Evolutionary conservation across 2,797 vertebrate genomes (phyloP).

Genomic region (Poecilia wingei): DNA sequence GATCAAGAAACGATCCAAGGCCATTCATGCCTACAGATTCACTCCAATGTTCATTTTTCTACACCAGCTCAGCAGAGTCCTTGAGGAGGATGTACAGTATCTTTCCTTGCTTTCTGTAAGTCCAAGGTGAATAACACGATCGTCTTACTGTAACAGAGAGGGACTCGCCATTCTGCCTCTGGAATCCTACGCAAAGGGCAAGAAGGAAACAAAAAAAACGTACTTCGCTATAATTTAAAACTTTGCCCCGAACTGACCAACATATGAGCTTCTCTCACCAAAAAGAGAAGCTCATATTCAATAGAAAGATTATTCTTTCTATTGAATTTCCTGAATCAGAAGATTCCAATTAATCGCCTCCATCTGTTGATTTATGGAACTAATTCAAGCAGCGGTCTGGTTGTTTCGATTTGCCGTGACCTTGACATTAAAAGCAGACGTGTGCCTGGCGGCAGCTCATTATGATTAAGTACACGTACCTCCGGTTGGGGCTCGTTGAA

Average conservation of each 20-base stretch:
- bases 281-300: too few relatives aligned
- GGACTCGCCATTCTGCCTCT: constrained; percentile 1
- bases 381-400: constrained; percentile 13
- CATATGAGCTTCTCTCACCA: constrained; percentile 10
- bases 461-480: neutral
- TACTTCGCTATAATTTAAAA: neutral
- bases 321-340: constrained; percentile 9
- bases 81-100: constrained; percentile 4
- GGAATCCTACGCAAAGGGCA: neutral
- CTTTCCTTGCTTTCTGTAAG: neutral
- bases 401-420: constrained; percentile 36
- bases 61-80: constrained; percentile 16
- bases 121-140: constrained; percentile 1
- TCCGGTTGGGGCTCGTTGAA: constrained; percentile 2
- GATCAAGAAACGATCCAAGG: constrained; percentile 26
- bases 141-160: constrained; percentile 1
- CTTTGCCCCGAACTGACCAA: neutral
- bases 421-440: constrained; percentile 38
- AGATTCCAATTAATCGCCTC: constrained; percentile 7
- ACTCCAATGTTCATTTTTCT: constrained; percentile 24
- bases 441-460: constrained; percentile 10
- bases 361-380: neutral
- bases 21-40: constrained; percentile 25
- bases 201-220: neutral
- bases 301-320: neutral